phyloP scores from a whole-genome alignment of 2,113 vertebrate genomes.

The Pheucticus melanocephalus region DNA sequence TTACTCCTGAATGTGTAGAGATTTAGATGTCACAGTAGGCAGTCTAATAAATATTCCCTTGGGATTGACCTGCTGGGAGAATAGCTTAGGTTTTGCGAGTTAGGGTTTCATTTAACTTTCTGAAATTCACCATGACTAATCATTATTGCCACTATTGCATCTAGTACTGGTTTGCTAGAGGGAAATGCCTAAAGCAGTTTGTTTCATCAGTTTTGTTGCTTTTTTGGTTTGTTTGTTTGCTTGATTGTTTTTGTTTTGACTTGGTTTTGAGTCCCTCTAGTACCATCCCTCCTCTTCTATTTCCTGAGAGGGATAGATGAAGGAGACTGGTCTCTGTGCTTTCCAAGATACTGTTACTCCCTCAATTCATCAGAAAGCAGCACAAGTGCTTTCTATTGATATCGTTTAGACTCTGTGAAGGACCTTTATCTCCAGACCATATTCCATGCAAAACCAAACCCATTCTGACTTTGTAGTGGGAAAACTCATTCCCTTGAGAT shows the following conservation, averaged over 20 bases:
- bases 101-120: neutral
- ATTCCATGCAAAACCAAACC: neutral
- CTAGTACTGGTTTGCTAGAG: neutral
- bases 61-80: neutral
- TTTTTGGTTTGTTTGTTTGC: too few species aligned
- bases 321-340: neutral
- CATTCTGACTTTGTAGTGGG: neutral
- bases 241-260: neutral
- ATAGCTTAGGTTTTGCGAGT: neutral
- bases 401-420: neutral
- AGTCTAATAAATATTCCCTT: neutral
- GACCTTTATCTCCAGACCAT: neutral
- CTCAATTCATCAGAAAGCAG: neutral
- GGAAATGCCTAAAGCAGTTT: neutral
- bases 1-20: neutral
- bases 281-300: neutral
- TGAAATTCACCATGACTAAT: neutral
- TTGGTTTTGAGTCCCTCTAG: neutral
- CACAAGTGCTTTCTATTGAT: neutral
- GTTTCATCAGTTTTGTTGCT: fast-evolving
- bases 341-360: neutral
- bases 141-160: neutral
- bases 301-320: neutral
- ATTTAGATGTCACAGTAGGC: neutral
- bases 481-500: neutral